A percentile compares a stretch with the other conserved stretches of the same genome.
Evolutionary conservation across 1,140 invertebrate genomes (phyloP).

Genomic region (Hylaeus anthracinus): DNA sequence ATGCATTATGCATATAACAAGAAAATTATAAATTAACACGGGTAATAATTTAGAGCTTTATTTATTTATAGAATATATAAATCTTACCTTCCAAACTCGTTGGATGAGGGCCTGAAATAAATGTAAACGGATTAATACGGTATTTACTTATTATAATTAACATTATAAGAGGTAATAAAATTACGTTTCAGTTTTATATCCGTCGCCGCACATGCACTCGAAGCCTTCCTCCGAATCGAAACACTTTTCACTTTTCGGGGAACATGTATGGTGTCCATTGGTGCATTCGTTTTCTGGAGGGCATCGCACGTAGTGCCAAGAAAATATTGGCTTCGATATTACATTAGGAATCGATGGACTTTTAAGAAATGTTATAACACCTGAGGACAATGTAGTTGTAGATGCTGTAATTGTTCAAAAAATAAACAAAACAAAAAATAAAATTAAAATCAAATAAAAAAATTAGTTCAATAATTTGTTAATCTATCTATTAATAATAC

Average conservation of each 20-base stretch:
- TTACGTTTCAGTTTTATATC: constrained; percentile 85
- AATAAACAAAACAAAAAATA: not conserved
- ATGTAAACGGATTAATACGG: constrained; percentile 49
- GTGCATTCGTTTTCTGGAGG: constrained; percentile 96
- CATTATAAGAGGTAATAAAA: not conserved
- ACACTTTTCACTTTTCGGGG: constrained; percentile 91
- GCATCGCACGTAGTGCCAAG: constrained; percentile 93
- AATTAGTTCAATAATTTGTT: constrained; percentile 4
- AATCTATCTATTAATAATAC: constrained; percentile 11
- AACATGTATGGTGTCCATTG: constrained; percentile 95
- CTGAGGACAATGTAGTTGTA: constrained; percentile 48
- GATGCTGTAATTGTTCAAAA: constrained; percentile 44
- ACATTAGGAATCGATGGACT: constrained; percentile 66
- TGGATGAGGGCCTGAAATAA: constrained; percentile 58
- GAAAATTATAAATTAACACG: not conserved
- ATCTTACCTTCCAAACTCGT: constrained; percentile 69
- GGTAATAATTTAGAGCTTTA: not conserved
- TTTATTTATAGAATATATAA: not conserved
- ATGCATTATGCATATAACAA: not conserved
- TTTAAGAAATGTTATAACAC: constrained; percentile 77
- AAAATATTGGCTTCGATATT: constrained; percentile 81
- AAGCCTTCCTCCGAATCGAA: constrained; percentile 88
- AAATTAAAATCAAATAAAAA: not conserved
- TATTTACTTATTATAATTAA: not conserved
- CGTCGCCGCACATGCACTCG: constrained; percentile 92